phyloP scores from a whole-genome alignment of 2,888 invertebrate species.

The Metalampra italica region DNA sequence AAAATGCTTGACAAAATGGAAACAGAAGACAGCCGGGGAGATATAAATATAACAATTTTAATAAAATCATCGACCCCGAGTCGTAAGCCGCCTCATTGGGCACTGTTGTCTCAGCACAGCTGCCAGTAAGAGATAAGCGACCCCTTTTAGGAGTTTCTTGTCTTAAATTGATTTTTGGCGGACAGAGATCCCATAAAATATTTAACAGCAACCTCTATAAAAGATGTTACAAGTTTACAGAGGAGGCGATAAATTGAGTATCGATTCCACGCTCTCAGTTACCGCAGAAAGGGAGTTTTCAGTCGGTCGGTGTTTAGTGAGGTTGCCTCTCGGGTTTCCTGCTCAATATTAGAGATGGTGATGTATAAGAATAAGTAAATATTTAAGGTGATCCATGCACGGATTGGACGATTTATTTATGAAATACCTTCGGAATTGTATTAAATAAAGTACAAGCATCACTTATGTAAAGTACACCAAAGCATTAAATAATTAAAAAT shows the following conservation, averaged over 20 bases:
- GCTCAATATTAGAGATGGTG: background rate
- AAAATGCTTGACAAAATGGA: constrained; percentile 7
- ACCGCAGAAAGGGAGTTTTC: constrained; percentile 19
- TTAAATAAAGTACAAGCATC: no score
- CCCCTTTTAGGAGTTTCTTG: constrained; percentile 57
- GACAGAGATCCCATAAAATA: constrained; percentile 53
- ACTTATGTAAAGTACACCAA: no score
- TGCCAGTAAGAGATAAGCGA: constrained; percentile 59
- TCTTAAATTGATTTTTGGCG: constrained; percentile 61
- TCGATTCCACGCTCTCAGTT: constrained; percentile 22
- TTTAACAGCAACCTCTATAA: constrained; percentile 41
- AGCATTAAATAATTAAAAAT: no score
- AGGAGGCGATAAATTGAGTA: constrained; percentile 29
- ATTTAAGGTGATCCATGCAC: no score
- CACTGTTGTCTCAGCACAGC: constrained; percentile 55
- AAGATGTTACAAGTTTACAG: constrained; percentile 34
- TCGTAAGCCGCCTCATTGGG: constrained; percentile 16
- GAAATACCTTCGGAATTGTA: no score
- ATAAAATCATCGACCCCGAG: constrained; percentile 17
- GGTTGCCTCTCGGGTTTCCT: background rate
- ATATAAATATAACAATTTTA: constrained; percentile 12
- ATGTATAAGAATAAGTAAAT: no score
- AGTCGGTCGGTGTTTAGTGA: background rate
- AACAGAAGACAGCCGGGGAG: constrained; percentile 12
- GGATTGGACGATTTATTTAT: no score